Conservation (phyloP, 2,888 invertebrate species). For the Andrena camellia region DNA sequence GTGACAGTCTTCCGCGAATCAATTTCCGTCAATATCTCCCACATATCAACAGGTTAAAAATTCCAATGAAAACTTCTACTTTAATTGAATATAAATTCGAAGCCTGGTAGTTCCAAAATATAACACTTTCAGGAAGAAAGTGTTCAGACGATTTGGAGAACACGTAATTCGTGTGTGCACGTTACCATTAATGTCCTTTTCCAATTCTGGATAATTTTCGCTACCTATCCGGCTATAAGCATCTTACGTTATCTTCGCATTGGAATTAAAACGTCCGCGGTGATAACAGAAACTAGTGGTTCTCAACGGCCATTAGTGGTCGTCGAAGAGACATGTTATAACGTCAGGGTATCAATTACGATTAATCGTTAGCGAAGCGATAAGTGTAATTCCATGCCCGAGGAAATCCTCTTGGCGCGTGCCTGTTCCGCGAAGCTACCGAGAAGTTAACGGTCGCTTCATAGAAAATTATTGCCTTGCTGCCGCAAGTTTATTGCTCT, state of each 20-base stretch:
- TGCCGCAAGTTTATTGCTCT: not conserved
- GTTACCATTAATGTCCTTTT: not conserved
- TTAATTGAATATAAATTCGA: too few species aligned
- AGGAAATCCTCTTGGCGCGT: constrained; percentile 24
- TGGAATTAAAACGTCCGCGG: not conserved
- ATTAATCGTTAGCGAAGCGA: constrained; percentile 31
- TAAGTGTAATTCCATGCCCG: constrained; percentile 15
- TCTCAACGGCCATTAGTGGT: not conserved
- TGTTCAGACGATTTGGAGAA: too few species aligned
- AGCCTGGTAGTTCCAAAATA: too few species aligned
- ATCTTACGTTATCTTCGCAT: not conserved
- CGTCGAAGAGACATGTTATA: constrained; percentile 10
- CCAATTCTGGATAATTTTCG: not conserved
- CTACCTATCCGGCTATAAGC: not conserved
- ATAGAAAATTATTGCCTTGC: constrained; percentile 21
- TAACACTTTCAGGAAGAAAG: too few species aligned
- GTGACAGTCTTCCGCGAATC: too few species aligned
- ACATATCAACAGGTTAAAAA: too few species aligned
- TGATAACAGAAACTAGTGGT: constrained; percentile 25
- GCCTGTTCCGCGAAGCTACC: constrained; percentile 21
- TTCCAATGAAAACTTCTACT: too few species aligned
- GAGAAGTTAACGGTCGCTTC: constrained; percentile 42
- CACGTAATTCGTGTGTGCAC: not conserved
- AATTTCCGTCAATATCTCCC: too few species aligned
- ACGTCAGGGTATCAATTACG: constrained; percentile 24